Conservation (phyloP, 1,140 invertebrate genomes). For the Rhizoglyphus robini region DNA sequence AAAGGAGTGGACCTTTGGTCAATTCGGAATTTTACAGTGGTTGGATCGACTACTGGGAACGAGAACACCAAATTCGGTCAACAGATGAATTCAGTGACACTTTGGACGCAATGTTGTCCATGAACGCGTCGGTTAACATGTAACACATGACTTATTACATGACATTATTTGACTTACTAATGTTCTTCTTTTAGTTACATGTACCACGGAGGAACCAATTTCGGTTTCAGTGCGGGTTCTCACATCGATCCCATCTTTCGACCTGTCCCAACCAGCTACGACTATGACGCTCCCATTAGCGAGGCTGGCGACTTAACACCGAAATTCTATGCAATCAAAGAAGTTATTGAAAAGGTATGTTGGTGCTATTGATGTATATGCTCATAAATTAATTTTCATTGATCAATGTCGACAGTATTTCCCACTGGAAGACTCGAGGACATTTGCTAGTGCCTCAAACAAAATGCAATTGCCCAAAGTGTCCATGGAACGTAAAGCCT, state of each 20-base stretch:
- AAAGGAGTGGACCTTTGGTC: slow-evolving; percentile 30
- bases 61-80: background rate
- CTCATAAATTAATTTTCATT: background rate
- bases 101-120: slow-evolving; percentile 48
- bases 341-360: slow-evolving; percentile 33
- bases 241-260: slow-evolving; percentile 27
- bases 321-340: slow-evolving; percentile 36
- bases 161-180: too few species aligned
- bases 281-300: slow-evolving; percentile 39
- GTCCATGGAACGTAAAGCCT: background rate
- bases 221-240: slow-evolving; percentile 27
- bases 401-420: background rate
- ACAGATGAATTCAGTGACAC: slow-evolving; percentile 29
- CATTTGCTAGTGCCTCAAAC: background rate
- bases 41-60: slow-evolving; percentile 31
- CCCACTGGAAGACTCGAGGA: background rate
- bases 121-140: slow-evolving; percentile 59
- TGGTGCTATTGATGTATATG: background rate
- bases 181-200: slow-evolving; percentile 22
- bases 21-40: slow-evolving; percentile 34
- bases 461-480: slow-evolving; percentile 13
- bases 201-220: slow-evolving; percentile 25
- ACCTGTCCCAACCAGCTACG: slow-evolving; percentile 37
- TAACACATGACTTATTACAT: slow-evolving; percentile 34
- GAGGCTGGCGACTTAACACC: slow-evolving; percentile 38